Evolutionary conservation across 2,797 vertebrate genomes (phyloP).

Genomic region (Apogon talboti): DNA sequence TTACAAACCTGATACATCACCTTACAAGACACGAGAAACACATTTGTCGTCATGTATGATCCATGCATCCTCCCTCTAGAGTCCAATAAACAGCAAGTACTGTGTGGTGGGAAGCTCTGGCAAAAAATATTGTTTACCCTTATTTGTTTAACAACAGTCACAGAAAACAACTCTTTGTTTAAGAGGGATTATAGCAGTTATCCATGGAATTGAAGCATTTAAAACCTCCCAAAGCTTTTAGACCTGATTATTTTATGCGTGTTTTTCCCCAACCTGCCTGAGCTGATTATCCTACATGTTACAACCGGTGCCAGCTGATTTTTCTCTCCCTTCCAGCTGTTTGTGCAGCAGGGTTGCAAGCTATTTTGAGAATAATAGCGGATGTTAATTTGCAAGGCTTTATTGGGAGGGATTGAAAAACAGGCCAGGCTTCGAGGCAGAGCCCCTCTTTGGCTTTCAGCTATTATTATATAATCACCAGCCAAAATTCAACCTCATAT

Average conservation of each 20-base stretch:
- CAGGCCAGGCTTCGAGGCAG: conserved; percentile 63
- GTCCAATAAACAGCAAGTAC: conserved; percentile 17
- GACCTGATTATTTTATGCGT: conserved; percentile 71
- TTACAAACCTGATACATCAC: conserved; percentile 18
- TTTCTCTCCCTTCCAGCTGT: conserved; percentile 73
- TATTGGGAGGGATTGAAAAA: conserved; percentile 73
- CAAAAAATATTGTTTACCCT: conserved; percentile 54
- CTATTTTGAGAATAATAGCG: conserved; percentile 80
- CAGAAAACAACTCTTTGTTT: conserved; percentile 71
- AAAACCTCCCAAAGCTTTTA: conserved; percentile 71
- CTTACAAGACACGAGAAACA: background rate
- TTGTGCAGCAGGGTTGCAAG: conserved; percentile 74
- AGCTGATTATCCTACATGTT: conserved; percentile 75
- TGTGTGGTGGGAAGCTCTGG: conserved; percentile 23
- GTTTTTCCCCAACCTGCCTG: conserved; percentile 68
- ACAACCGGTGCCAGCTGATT: conserved; percentile 72
- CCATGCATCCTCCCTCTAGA: conserved; percentile 10
- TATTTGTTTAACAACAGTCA: conserved; percentile 67
- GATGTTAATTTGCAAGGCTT: conserved; percentile 82
- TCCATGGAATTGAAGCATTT: conserved; percentile 61
- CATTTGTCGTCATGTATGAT: background rate
- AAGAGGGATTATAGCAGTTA: conserved; percentile 73
- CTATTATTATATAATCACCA: conserved; percentile 71
- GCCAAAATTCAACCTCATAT: conserved; percentile 50
- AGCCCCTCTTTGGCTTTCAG: conserved; percentile 65